Evolutionary conservation across 2,113 vertebrate genomes (phyloP).

Genomic region (Lophius piscatorius): DNA sequence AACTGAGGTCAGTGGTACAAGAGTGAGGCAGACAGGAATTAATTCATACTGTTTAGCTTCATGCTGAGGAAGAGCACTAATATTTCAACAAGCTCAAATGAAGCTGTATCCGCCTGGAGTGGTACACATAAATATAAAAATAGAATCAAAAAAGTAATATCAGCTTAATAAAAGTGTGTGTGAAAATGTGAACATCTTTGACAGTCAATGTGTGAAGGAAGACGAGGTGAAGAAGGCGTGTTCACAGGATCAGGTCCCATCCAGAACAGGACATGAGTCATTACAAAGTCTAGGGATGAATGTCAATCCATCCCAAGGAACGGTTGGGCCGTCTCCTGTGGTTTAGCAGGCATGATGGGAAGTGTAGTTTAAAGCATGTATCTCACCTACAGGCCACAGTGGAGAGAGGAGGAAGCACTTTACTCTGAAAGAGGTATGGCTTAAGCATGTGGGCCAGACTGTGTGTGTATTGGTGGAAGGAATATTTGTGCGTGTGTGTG

Average conservation of each 20-base stretch:
- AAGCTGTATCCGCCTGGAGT: conserved; percentile 53
- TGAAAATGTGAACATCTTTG: conserved; percentile 32
- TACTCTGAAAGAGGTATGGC: conserved; percentile 76
- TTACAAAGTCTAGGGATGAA: conserved; percentile 25
- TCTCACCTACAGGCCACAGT: conserved; percentile 73
- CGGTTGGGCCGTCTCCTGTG: conserved; percentile 20
- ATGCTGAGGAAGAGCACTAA: conserved; percentile 74
- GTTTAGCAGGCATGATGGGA: conserved; percentile 66
- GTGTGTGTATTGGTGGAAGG: conserved; percentile 27
- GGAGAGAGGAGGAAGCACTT: conserved; percentile 76
- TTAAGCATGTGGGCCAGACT: conserved; percentile 73
- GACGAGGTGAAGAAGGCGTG: conserved; percentile 63
- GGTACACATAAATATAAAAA: conserved; percentile 81
- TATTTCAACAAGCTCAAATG: conserved; percentile 57
- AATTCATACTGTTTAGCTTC: conserved; percentile 74
- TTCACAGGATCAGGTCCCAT: conserved; percentile 49
- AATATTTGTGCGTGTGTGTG: conserved; percentile 21
- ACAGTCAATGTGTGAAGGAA: conserved; percentile 61
- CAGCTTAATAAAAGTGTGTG: conserved; percentile 71
- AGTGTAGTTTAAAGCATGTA: conserved; percentile 72
- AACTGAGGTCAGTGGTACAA: conserved; percentile 77
- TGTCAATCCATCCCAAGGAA: conserved; percentile 14
- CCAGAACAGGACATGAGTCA: conserved; percentile 26
- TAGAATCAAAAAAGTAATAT: conserved; percentile 68
- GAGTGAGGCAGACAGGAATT: conserved; percentile 78